Evolutionary conservation across 2,888 invertebrate species (phyloP).

Genomic region (Habroteleia sp.): DNA sequence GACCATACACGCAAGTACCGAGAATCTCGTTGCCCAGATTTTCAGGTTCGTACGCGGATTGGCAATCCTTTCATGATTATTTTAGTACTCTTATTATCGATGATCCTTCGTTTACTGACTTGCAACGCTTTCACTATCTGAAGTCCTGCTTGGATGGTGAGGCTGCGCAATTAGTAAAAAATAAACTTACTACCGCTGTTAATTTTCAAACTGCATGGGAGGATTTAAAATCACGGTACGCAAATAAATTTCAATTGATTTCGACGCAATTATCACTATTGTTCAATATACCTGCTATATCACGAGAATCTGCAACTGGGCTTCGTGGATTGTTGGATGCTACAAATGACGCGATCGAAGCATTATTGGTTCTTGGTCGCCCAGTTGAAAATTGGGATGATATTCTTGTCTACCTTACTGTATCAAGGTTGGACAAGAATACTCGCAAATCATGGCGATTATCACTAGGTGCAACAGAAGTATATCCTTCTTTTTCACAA

Average conservation of each 20-base stretch:
- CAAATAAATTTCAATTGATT: background rate
- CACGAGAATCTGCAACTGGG: background rate
- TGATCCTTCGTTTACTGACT: slow-evolving; percentile 4
- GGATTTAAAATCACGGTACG: background rate
- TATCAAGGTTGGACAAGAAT: background rate
- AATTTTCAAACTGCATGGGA: background rate
- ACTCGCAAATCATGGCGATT: slow-evolving; percentile 1
- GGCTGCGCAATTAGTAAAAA: background rate
- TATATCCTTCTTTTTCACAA: background rate
- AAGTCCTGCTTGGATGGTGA: slow-evolving; percentile 27
- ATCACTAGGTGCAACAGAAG: background rate
- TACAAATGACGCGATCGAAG: background rate
- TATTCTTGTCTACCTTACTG: background rate
- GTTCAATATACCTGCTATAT: background rate
- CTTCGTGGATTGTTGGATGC: background rate
- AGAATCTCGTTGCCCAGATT: background rate
- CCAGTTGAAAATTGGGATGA: background rate
- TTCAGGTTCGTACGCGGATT: slow-evolving; percentile 18
- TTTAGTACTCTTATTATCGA: slow-evolving; percentile 14
- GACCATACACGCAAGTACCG: background rate
- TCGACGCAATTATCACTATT: background rate
- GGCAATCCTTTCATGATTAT: slow-evolving; percentile 17
- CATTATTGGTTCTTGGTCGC: background rate
- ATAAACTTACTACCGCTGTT: background rate
- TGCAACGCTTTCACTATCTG: slow-evolving; percentile 19